Base-by-base conservation (phyloP, 92 coral and sea anemone species). In the Bergia puertoricense region DNA sequence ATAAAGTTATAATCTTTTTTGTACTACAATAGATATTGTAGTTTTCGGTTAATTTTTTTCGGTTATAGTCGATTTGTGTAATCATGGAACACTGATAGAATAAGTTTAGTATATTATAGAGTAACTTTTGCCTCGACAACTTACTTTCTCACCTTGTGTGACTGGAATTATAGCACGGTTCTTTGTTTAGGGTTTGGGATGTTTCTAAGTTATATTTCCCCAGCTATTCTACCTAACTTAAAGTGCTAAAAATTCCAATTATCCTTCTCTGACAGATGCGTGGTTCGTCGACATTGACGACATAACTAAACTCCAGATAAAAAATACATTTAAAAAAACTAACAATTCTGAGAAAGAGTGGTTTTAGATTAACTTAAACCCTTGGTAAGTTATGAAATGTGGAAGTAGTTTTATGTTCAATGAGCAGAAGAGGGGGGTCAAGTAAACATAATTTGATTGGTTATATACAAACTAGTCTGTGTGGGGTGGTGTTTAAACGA, bases 311-410 rank as follows among this genome's bases (percentile, higher is more conserved):
- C 42, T 75, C 46, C 5, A 11, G 20, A 75, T 45, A 75, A 75
- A n/a, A 75, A 13, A 75, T 38, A 9, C 57, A 51, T 51, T 51
- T 51, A 9, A 9, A 51, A 51, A 51, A 51, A 51, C 79, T 75
- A 75, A 75, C 51, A 75, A 41, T 42, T 75, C 79, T 37, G 79
- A 75, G 79, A 39, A 75, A 75, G 79, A 75, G 79, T 75, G 46
- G 46, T 15, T 75, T 75, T 75, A 75, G 79, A 75, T 75, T 45
- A 75, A 75, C 79, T 40, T 43, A 75, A 75, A 75, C 42, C 14
- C 37, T 42, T 75, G 79, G 79, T 75, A 16, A 40, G 36, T 75
- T 8, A 15, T 5, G 78, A 74, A 74, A 74, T 13, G 42, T 40
- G 50, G 18, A 18, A 46, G 51, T 46, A 46, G 51, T 46, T 46